Evolutionary conservation across 2,797 vertebrate genomes (phyloP).

Genomic region (Echeneis naucrates): DNA sequence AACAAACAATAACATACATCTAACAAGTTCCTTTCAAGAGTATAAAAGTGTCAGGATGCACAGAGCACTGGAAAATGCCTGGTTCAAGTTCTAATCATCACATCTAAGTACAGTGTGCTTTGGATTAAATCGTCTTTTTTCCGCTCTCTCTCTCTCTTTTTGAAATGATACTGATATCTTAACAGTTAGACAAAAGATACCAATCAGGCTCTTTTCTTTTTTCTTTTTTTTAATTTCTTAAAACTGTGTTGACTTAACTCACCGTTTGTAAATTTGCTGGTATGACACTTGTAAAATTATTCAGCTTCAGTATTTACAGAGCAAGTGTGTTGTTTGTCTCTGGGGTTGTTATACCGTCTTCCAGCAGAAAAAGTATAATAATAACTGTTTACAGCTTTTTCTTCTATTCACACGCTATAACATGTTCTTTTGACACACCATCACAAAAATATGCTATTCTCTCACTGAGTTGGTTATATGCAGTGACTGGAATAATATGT

Average conservation of each 20-base stretch:
- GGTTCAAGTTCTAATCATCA: constrained; percentile 86
- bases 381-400: constrained; percentile 83
- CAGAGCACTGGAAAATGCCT: constrained; percentile 89
- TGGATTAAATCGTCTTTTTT: constrained; percentile 85
- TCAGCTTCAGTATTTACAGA: constrained; percentile 87
- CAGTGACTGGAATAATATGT: constrained; percentile 98
- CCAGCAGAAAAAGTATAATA: constrained; percentile 80
- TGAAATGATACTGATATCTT: constrained; percentile 67
- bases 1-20: constrained; percentile 78
- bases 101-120: constrained; percentile 91
- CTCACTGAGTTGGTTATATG: constrained; percentile 96
- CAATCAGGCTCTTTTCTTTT: constrained; percentile 72
- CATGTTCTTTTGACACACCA: constrained; percentile 90
- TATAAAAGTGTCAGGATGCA: constrained; percentile 87
- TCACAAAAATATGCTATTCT: constrained; percentile 98
- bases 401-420: constrained; percentile 88
- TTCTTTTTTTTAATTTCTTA: constrained; percentile 65
- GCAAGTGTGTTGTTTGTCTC: constrained; percentile 78
- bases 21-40: constrained; percentile 78
- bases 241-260: constrained; percentile 82
- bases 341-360: constrained; percentile 82
- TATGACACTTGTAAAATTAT: constrained; percentile 88
- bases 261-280: constrained; percentile 89
- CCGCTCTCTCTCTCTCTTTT: constrained; percentile 48
- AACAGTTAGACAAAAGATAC: constrained; percentile 80